Conservation (phyloP, 2,113 vertebrate genomes). For the Pan troglodytes region NHGRI_mPanTro3-v2.1_pri NC_072404.2:84165501-84166000, state of each 20-base stretch:
- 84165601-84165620: too few relatives aligned
- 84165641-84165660: too few relatives aligned
- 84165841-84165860: conserved; percentile 65
- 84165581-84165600: too few relatives aligned
- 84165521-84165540: neutral
- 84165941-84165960: neutral
- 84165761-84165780: conserved; percentile 64
- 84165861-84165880: conserved; percentile 59
- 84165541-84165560: too few relatives aligned
- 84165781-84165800: conserved; percentile 44
- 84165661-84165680: too few relatives aligned
- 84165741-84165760: neutral
- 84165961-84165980: conserved; percentile 1
- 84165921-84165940: conserved; percentile 52
- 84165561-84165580: too few relatives aligned
- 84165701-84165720: too few relatives aligned
- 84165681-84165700: too few relatives aligned
- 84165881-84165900: conserved; percentile 43
- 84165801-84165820: conserved; percentile 57
- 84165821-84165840: conserved; percentile 55
- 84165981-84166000: neutral
- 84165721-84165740: too few relatives aligned
- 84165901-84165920: conserved; percentile 46
- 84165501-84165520: neutral
- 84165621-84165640: too few relatives aligned